A percentile compares a stretch with the other conserved stretches of the same genome.
Evolutionary conservation across 1,140 invertebrate species (phyloP).

Genomic region (Zaprionus ghesquierei): DNA sequence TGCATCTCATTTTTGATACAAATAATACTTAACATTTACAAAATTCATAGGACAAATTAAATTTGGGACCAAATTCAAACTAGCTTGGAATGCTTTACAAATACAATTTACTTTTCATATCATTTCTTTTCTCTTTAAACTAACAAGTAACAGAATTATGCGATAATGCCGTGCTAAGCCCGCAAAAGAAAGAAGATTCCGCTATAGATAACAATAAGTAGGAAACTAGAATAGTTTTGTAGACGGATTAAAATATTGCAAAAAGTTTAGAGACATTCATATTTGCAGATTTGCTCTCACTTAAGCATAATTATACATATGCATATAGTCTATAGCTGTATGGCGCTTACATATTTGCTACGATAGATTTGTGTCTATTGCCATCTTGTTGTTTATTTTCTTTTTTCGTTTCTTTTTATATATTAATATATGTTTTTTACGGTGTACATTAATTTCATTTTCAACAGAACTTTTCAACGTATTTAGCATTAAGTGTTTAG

Average conservation of each 20-base stretch:
- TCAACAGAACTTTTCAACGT: slow-evolving; percentile 55
- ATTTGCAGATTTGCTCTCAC: slow-evolving; percentile 37
- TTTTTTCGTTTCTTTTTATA: too few relatives aligned
- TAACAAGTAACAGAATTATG: slow-evolving; percentile 44
- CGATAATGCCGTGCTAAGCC: neutral
- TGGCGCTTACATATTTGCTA: slow-evolving; percentile 13
- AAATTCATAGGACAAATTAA: slow-evolving; percentile 59
- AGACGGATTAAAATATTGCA: slow-evolving; percentile 77
- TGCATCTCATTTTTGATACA: slow-evolving; percentile 39
- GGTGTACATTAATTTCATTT: slow-evolving; percentile 34
- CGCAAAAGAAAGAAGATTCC: slow-evolving; percentile 30
- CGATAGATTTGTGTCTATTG: neutral
- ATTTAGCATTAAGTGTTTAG: slow-evolving; percentile 20
- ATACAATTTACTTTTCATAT: slow-evolving; percentile 29
- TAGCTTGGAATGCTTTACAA: slow-evolving; percentile 75
- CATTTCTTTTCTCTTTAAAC: slow-evolving; percentile 7
- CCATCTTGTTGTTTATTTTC: neutral
- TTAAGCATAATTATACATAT: slow-evolving; percentile 39
- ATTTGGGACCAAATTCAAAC: slow-evolving; percentile 73
- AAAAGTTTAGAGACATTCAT: slow-evolving; percentile 38
- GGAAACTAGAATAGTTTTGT: slow-evolving; percentile 26
- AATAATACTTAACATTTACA: slow-evolving; percentile 71
- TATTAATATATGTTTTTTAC: slow-evolving; percentile 26
- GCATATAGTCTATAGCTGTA: slow-evolving; percentile 19
- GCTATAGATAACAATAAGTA: slow-evolving; percentile 40